Percentiles rank a stretch among this genome's conserved stretches.
These are phyloP conservation scores for Cairina moschata DNA, from an alignment of 2,113 vertebrate genomes.

Conservation along the genomic window DNA sequence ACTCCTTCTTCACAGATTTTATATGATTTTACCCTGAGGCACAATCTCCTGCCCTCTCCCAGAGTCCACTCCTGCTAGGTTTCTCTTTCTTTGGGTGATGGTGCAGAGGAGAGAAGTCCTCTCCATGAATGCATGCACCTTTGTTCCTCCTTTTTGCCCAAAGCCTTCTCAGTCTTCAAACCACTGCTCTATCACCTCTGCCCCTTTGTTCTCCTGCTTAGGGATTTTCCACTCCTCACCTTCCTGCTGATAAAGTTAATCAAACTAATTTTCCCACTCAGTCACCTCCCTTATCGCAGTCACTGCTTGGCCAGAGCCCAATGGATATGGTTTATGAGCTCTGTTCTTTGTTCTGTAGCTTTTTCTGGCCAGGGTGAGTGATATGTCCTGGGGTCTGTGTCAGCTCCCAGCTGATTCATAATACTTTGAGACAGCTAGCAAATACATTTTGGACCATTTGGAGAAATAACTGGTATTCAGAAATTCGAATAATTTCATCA, in stretches of 20 bases:
- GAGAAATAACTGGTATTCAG: not conserved
- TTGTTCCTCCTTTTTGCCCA: slow-evolving; percentile 3
- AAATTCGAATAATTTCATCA: not conserved
- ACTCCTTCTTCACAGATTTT: fast-evolving
- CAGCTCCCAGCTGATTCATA: not conserved
- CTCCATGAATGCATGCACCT: fast-evolving
- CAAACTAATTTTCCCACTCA: slow-evolving; percentile 59
- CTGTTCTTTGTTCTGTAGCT: slow-evolving; percentile 34
- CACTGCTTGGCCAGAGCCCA: slow-evolving; percentile 42
- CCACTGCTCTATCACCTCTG: slow-evolving; percentile 24
- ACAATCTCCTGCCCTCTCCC: not conserved
- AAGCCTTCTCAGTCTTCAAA: not conserved
- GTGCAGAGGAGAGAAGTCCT: not conserved
- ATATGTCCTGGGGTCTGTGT: not conserved
- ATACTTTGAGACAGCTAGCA: not conserved
- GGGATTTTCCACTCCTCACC: slow-evolving; percentile 54
- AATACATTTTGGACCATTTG: not conserved
- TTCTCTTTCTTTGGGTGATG: not conserved
- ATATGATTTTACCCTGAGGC: not conserved
- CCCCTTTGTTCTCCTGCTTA: slow-evolving; percentile 55
- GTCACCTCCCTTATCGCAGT: slow-evolving; percentile 56
- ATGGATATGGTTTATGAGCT: slow-evolving; percentile 8
- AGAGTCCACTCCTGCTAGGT: not conserved
- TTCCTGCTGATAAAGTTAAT: slow-evolving; percentile 67
- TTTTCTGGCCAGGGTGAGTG: slow-evolving; percentile 25